phyloP scores from a whole-genome alignment of 2,797 vertebrate species.

The Poecilia velifera region DNA sequence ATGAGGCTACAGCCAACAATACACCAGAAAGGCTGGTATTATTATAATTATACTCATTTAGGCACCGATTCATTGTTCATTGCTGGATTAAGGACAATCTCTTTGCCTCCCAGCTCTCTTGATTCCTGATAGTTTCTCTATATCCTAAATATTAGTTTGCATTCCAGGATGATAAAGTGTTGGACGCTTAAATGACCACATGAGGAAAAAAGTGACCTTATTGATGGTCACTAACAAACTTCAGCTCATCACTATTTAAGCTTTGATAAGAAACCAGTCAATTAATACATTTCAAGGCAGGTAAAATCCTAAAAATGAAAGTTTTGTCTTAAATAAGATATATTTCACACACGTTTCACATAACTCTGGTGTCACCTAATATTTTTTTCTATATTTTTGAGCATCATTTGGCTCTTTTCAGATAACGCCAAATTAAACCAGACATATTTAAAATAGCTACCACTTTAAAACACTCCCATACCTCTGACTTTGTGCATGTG shows the following conservation, averaged over 20 bases:
- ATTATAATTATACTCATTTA: conserved; percentile 77
- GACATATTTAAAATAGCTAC: too few relatives aligned
- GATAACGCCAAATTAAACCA: too few relatives aligned
- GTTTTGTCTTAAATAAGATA: background rate
- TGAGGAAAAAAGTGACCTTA: conserved; percentile 11
- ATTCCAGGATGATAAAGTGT: conserved; percentile 32
- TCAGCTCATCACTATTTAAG: conserved; percentile 1
- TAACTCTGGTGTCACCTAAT: background rate
- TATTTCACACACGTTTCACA: background rate
- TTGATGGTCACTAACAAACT: background rate
- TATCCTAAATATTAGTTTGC: conserved; percentile 53
- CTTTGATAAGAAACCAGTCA: background rate
- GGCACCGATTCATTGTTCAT: conserved; percentile 62
- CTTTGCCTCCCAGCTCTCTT: conserved; percentile 47
- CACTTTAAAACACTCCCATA: too few relatives aligned
- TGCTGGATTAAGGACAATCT: conserved; percentile 70
- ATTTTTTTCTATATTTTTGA: too few relatives aligned
- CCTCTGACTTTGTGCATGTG: too few relatives aligned
- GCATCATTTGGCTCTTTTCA: too few relatives aligned
- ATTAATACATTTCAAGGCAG: conserved; percentile 5
- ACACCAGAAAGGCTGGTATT: conserved; percentile 73
- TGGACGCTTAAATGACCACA: conserved; percentile 13
- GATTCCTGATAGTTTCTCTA: conserved; percentile 43
- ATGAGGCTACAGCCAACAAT: conserved; percentile 72
- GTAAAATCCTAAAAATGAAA: background rate